A percentile compares a stretch with the other conserved stretches of the same genome.
Conservation (phyloP, 2,888 invertebrate genomes). For the Caenorhabditis sp. region DNA sequence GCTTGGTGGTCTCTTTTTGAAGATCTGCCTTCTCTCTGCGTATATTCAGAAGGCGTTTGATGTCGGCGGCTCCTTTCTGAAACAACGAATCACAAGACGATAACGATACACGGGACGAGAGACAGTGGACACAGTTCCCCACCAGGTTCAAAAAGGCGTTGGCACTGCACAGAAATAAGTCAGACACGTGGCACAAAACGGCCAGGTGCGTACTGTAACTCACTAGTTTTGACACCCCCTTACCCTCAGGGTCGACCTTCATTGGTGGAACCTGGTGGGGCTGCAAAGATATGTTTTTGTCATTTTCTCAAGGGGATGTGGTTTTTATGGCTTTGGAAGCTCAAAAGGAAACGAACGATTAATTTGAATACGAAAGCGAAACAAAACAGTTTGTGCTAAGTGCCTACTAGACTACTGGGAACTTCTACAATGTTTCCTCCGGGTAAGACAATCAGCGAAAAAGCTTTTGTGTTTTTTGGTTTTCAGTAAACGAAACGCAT, state of each 20-base stretch:
- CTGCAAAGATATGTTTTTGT: constrained; percentile 62
- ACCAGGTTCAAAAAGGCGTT: constrained; percentile 67
- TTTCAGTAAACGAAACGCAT: constrained; percentile 18
- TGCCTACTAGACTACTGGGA: not conserved
- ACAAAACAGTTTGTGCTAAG: not conserved
- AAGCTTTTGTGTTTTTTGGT: too few species aligned
- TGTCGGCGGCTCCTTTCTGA: constrained; percentile 79
- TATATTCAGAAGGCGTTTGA: constrained; percentile 77
- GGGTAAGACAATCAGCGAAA: not conserved
- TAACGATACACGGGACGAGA: constrained; percentile 13
- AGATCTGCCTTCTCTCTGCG: constrained; percentile 73
- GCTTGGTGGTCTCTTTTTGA: constrained; percentile 76
- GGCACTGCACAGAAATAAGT: constrained; percentile 53
- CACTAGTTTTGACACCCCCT: constrained; percentile 70
- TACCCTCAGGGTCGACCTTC: constrained; percentile 68
- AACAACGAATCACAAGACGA: constrained; percentile 29
- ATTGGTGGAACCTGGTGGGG: constrained; percentile 71
- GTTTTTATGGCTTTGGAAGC: not conserved
- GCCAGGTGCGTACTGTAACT: constrained; percentile 47
- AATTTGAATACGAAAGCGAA: not conserved
- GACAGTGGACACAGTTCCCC: constrained; percentile 56
- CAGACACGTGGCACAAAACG: constrained; percentile 38
- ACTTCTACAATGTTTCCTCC: not conserved
- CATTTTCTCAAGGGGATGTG: constrained; percentile 7
- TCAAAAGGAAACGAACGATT: not conserved